phyloP scores from a whole-genome alignment of 1,140 invertebrate species.

The Procambarus virginalis region DNA sequence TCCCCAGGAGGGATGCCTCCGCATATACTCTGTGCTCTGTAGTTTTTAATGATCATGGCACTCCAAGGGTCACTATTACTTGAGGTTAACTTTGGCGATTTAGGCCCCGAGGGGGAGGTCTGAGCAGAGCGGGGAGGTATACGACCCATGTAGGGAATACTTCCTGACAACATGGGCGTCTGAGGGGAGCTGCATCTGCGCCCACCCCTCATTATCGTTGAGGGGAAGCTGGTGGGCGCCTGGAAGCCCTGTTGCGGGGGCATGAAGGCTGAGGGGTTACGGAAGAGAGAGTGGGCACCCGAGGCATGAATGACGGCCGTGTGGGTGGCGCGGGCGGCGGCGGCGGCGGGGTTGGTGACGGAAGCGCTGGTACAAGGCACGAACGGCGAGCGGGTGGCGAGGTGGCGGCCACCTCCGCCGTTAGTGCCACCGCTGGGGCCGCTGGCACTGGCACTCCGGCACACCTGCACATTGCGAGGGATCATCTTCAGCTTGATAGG shows the following conservation, averaged over 20 bases:
- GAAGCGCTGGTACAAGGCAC: constrained; percentile 1
- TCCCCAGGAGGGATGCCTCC: constrained; percentile 51
- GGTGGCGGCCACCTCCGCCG: background rate
- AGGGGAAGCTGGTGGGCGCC: constrained; percentile 3
- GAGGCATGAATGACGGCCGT: constrained; percentile 19
- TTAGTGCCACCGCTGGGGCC: background rate
- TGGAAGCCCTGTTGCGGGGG: constrained; percentile 14
- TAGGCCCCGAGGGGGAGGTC: constrained; percentile 51
- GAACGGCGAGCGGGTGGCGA: constrained; percentile 12
- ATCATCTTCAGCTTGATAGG: constrained; percentile 61
- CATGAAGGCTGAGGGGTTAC: constrained; percentile 11
- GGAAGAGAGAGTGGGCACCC: constrained; percentile 46
- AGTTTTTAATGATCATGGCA: constrained; percentile 46
- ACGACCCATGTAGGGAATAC: constrained; percentile 16
- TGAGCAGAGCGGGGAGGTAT: constrained; percentile 49
- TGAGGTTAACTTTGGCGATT: constrained; percentile 51
- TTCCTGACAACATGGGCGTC: constrained; percentile 28
- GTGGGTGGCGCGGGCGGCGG: constrained; percentile 25
- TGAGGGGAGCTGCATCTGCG: constrained; percentile 41
- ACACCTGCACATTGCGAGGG: constrained; percentile 41
- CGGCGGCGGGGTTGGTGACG: background rate
- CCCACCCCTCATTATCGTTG: constrained; percentile 21
- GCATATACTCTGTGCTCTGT: constrained; percentile 39
- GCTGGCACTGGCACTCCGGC: background rate
- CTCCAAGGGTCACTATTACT: constrained; percentile 61